These are phyloP conservation scores for Zaprionus kolodkinae DNA, from an alignment of 1,140 invertebrate species.

Conservation along the genomic window DNA sequence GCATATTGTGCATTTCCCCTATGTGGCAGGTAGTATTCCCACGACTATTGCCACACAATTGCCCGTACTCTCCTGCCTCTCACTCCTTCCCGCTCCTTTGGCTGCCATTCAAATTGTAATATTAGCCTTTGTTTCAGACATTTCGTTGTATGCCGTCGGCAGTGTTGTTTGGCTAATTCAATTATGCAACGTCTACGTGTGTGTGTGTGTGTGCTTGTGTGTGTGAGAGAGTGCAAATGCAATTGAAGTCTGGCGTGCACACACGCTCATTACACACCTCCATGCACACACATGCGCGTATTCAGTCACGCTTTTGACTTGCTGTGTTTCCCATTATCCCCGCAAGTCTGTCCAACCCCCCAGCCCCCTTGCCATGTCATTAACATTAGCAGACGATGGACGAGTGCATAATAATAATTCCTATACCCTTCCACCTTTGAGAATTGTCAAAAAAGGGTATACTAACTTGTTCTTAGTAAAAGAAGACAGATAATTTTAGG, in stretches of 20 bases:
- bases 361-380: conserved; percentile 2
- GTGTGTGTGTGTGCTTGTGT: neutral
- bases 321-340: neutral
- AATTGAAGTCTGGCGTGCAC: conserved; percentile 44
- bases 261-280: conserved; percentile 39
- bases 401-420: conserved; percentile 46
- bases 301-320: conserved; percentile 53
- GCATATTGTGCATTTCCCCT: conserved; percentile 34
- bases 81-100: neutral
- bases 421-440: too few species aligned
- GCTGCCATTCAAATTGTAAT: conserved; percentile 50
- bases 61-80: neutral
- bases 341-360: neutral
- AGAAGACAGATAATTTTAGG: too few species aligned
- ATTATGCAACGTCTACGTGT: conserved; percentile 62
- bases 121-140: conserved; percentile 71
- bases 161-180: conserved; percentile 72
- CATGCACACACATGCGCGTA: conserved; percentile 41
- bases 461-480: too few species aligned
- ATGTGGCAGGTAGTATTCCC: conserved; percentile 4
- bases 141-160: conserved; percentile 44
- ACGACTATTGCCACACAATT: conserved; percentile 33
- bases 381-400: conserved; percentile 30
- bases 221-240: conserved; percentile 19
- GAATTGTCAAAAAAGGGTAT: too few species aligned